Evolutionary conservation across 1,140 invertebrate genomes (phyloP).

Genomic region (Bombus haemorrhoidalis): DNA sequence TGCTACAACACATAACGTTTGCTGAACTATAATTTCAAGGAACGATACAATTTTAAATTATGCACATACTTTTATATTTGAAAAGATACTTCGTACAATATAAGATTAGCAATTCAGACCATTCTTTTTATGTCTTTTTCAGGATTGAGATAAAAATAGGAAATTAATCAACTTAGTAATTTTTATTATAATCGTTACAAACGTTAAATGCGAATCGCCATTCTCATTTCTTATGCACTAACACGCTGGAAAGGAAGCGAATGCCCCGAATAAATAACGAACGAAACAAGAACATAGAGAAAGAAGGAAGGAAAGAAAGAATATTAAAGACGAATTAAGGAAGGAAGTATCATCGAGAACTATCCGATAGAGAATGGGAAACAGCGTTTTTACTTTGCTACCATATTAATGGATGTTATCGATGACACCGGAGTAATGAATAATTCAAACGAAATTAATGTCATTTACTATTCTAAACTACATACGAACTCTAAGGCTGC

Average conservation of each 20-base stretch:
- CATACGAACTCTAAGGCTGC: not conserved
- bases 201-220: conserved; percentile 48
- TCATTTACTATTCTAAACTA: not conserved
- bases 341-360: not conserved
- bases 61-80: not conserved
- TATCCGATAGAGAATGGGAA: not conserved
- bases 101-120: not conserved
- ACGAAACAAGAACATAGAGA: not conserved
- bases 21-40: not conserved
- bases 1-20: not conserved
- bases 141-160: conserved; percentile 11
- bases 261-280: conserved; percentile 49
- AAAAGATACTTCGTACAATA: not conserved
- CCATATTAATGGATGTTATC: not conserved
- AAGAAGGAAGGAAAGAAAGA: not conserved
- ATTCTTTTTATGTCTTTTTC: not conserved
- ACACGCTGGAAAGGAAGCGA: conserved; percentile 34
- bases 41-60: not conserved
- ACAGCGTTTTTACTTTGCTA: not conserved
- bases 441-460: not conserved
- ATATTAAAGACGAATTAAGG: not conserved
- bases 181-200: conserved; percentile 53
- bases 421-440: not conserved
- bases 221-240: conserved; percentile 42
- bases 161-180: conserved; percentile 43